Base-by-base conservation (phyloP, 1,140 invertebrate genomes). In the Anastrepha ludens region DNA sequence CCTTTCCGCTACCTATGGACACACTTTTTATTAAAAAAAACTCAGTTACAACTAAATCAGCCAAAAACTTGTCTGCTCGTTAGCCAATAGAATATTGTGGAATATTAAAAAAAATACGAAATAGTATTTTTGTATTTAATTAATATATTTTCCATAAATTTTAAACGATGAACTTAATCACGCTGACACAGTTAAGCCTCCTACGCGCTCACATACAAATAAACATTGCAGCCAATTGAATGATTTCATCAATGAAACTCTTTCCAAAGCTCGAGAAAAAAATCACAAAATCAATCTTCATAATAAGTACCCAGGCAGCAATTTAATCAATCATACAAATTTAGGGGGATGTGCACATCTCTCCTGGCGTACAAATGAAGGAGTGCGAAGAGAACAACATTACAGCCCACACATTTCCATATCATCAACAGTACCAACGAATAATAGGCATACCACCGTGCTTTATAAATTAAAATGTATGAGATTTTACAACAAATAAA, bases 191-290 rank as follows among this genome's bases (percentile, higher is more conserved):
- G 74, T 81, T 81, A n/a, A 47, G 47, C 13, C 74, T 8, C 74
- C 74, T 58, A 81, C 74, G 74, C 74, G 17, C 17, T 41, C 20
- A 81, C 9, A 55, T 67, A 8, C 29, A 29, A 20, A 5, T 67
- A 29, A 20, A 5, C 29, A 17, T 58, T 58, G 60, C 2, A 62
- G 60, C 60, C 15, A 4, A 5, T 62, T 62, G 13, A 11, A 81
- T 55, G n/a, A 55, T 55, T 81, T 81, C 74, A 81, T 81, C 74
- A 81, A 81, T 81, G 74, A 81, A 81, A 81, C 44, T 55, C n/a
- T 50, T 55, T 55, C 39, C 15, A 6, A 47, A 44, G 5, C n/a
- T 17, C n/a, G 4, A 3, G 0, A 62, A 62, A 62, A 17, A 62
- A 15, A 55, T 44, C 39, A 58, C 44, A 44, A 55, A 55, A 81